Evolutionary conservation across 2,888 invertebrate genomes (phyloP).

Genomic region (Pammene aurita): DNA sequence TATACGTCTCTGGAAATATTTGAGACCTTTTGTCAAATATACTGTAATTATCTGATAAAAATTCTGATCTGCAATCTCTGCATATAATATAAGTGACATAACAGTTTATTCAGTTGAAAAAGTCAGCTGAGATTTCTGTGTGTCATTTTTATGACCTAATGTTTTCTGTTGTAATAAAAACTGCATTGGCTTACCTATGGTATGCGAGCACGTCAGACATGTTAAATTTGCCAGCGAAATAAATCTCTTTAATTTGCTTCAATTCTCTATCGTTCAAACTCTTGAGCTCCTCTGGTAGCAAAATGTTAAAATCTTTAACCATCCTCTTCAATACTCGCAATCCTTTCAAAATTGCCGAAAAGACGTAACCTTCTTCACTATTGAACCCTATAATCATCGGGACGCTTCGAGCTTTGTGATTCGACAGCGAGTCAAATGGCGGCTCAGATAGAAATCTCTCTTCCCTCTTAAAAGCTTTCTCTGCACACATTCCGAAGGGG

Average conservation of each 20-base stretch:
- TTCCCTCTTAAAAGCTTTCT: constrained; percentile 61
- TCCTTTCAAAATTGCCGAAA: constrained; percentile 59
- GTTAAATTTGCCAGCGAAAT: constrained; percentile 62
- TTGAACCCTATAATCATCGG: constrained; percentile 74
- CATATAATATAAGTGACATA: no score
- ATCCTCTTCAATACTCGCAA: constrained; percentile 53
- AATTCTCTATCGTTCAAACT: constrained; percentile 60
- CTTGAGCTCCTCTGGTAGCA: constrained; percentile 68
- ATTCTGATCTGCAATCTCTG: no score
- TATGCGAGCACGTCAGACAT: constrained; percentile 61
- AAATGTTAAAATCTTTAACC: constrained; percentile 49
- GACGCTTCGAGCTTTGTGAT: constrained; percentile 53
- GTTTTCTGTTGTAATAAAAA: no score
- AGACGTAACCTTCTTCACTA: constrained; percentile 71
- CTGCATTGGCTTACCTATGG: constrained; percentile 60
- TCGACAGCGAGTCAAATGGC: constrained; percentile 59
- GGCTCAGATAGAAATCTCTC: constrained; percentile 63
- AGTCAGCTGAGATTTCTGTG: no score
- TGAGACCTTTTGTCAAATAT: no score
- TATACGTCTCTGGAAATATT: constrained; percentile 65
- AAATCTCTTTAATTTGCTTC: constrained; percentile 60
- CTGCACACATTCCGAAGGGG: constrained; percentile 70
- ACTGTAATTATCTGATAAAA: no score
- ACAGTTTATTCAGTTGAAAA: no score
- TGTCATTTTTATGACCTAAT: neutral